phyloP scores from a whole-genome alignment of 92 coral and sea anemone genomes.

The Palythoa grandiflora region DNA sequence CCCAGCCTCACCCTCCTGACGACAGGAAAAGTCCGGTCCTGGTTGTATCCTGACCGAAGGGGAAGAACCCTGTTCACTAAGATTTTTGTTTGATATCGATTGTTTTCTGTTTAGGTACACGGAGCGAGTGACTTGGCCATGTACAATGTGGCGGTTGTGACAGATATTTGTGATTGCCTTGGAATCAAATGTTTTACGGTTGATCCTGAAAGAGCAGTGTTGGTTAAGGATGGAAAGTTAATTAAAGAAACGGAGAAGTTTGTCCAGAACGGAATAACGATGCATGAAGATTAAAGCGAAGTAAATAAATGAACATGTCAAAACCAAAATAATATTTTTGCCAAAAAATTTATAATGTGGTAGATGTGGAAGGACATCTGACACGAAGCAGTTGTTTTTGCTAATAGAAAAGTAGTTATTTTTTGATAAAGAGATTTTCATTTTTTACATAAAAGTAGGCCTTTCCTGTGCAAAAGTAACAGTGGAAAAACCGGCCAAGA shows the following conservation, averaged over 20 bases:
- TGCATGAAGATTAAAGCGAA: not conserved
- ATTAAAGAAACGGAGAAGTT: not conserved
- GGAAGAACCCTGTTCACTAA: no score
- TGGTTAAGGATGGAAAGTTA: not conserved
- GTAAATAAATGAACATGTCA: not conserved
- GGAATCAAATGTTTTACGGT: slow-evolving; percentile 19
- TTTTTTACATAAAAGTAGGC: no score
- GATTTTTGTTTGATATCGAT: not conserved
- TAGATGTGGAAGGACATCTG: no score
- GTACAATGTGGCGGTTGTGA: slow-evolving; percentile 9
- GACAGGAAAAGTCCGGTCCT: no score
- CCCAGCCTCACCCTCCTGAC: no score
- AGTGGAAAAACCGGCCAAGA: no score
- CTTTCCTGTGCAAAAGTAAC: no score
- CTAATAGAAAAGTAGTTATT: no score
- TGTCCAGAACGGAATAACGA: not conserved
- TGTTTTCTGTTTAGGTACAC: slow-evolving; percentile 3
- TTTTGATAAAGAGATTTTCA: no score
- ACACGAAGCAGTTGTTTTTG: no score
- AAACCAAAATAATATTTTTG: not conserved
- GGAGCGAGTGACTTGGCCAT: not conserved
- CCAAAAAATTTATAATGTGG: not conserved
- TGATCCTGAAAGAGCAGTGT: not conserved
- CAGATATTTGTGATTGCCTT: slow-evolving; percentile 19
- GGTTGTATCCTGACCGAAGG: no score